Evolutionary conservation across 2,797 vertebrate genomes (phyloP), one percentile per base, ranked within the genome.

Genomic region (Sphaeramia orbicularis): DNA sequence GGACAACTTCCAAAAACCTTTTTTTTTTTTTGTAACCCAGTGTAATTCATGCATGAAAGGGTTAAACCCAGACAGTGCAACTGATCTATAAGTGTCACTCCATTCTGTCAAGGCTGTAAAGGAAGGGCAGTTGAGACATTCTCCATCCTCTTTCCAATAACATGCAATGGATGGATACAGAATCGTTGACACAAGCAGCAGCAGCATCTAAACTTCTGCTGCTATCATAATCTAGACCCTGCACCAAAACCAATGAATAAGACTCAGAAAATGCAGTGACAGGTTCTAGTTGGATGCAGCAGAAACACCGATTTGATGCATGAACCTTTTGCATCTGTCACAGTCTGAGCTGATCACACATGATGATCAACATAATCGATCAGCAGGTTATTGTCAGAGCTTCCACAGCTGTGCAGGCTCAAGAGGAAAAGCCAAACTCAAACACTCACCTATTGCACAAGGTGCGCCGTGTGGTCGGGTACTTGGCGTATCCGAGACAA

Each of bases 391-490:
- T 36, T 43, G 38, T 11, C 21, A 16, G 54, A 52, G 50, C 53
- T 10, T 40, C 51, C 70, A 15, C n/a, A 65, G 32, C 35, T 45
- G 63, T 55, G 51, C 30, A 41, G n/a, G 37, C 15, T 36, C 1
- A 64, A 71, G n/a, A 64, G 40, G 4, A 2, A 55, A 36, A 14
- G 12, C 63, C 41, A 50, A 73, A 76, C 42, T 48, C 65, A 60
- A 62, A 68, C 1, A 74, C 90, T 88, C 64, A 93, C 92, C 90
- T 88, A 83, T 45, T 74, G 69, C 50, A 78, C 78, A 84, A 83
- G 88, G 81, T 84, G 85, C 80, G 79, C 65, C 71, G 89, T 76
- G 80, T 65, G 74, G 85, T 90, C 86, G 80, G 84, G 86, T 85
- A 81, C 85, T 82, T 53, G 51, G 45, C 84, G 86, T 84, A 82